Evolutionary conservation across 2,888 invertebrate genomes (phyloP).

Genomic region (Perizoma flavofasciatum): DNA sequence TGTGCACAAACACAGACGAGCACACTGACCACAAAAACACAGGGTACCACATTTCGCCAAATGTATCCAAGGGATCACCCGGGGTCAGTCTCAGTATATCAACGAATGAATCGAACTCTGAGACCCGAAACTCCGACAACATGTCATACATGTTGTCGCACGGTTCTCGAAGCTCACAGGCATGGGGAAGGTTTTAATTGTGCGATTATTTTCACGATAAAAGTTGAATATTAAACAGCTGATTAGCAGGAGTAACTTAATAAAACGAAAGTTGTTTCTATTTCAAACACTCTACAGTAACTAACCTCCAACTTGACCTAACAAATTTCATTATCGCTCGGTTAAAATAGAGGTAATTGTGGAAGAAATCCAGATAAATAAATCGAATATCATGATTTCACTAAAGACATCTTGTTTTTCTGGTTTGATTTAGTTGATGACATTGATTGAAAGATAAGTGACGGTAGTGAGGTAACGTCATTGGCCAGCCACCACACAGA

Average conservation of each 20-base stretch:
- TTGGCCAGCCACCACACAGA: no score
- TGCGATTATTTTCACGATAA: slow-evolving; percentile 43
- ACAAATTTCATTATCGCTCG: slow-evolving; percentile 7
- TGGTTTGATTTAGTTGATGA: slow-evolving; percentile 1
- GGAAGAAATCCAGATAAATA: background rate
- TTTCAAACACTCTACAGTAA: slow-evolving; percentile 4
- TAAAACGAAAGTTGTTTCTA: background rate
- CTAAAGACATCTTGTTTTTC: slow-evolving; percentile 10
- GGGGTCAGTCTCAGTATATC: slow-evolving; percentile 88
- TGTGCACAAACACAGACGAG: slow-evolving; percentile 96
- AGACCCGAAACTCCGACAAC: slow-evolving; percentile 82
- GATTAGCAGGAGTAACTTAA: slow-evolving; percentile 18
- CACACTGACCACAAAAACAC: slow-evolving; percentile 98
- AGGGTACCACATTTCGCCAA: slow-evolving; percentile 98
- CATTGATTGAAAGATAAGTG: background rate
- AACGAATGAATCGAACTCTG: slow-evolving; percentile 87
- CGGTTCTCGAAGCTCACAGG: slow-evolving; percentile 64
- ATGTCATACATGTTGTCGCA: slow-evolving; percentile 83
- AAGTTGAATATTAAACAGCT: slow-evolving; percentile 29
- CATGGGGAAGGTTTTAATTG: slow-evolving; percentile 71
- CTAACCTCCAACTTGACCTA: background rate
- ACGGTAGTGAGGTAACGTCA: slow-evolving; percentile 1
- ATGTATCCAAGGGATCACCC: slow-evolving; percentile 86
- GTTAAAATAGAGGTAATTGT: background rate
- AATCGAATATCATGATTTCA: slow-evolving; percentile 1